Evolutionary conservation across 2,888 invertebrate genomes (phyloP), one percentile per base, ranked within the genome.

Genomic region (Tetragonisca angustula): DNA sequence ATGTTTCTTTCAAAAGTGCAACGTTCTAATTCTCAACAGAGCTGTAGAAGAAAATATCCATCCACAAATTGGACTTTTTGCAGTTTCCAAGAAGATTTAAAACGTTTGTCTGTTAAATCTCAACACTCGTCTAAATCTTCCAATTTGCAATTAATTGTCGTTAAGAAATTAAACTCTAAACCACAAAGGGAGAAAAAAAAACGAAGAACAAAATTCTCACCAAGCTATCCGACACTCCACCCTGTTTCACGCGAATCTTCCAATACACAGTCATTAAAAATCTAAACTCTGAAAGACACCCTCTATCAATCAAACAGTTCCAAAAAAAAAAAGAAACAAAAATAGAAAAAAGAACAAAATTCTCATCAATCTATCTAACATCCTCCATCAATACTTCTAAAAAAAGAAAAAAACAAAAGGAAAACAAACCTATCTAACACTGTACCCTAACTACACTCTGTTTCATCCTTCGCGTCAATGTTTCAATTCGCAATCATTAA

Each of bases 111-210:
- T 43, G 43, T 43, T 43, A n/a, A 59, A 59, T 4, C 13, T 59
- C 5, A 5, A 11, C 43, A 1, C 24, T 59, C n/a, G 13, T 2
- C 11, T n/a, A 4, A 56, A n/a, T 56, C 13, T 13, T 13, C 4
- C n/a, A 4, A 56, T 56, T n/a, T 11, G 15, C 56, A 15, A 59
- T n/a, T n/a, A 15, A 5, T 2, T 5, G 15, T n/a, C 15, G 2
- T 59, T n/a, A 5, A 15, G n/a, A 59, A 59, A n/a, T 15, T 59
- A 17, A 43, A 11, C 43, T 43, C 2, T 11, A 11, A n/a, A 2
- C n/a, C 15, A n/a, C n/a, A 2, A n/a, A n/a, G 27, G 27, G 17
- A 17, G 6, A 0, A 27, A 3, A 0, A 0, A 0, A 17, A 27
- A 17, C 24, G 36, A 9, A 43, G 9, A 11, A 24, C 19, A 3